These are phyloP conservation scores for Callospermophilus lateralis DNA, from an alignment of 2,113 vertebrate species.

Conservation along the genomic window DNA sequence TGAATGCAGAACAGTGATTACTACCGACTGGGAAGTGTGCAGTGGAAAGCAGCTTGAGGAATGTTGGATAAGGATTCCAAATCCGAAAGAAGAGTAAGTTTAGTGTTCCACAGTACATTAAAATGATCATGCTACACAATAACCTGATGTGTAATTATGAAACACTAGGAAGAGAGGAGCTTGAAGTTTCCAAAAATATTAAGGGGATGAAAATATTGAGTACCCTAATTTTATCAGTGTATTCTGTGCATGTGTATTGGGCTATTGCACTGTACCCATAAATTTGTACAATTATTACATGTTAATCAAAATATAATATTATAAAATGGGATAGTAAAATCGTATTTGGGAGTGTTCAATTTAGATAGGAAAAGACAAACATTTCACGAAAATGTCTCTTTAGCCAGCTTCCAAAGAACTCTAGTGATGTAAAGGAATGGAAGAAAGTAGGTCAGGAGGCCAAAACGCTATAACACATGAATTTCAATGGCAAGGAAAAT, in stretches of 20 bases:
- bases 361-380: not conserved
- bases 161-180: not conserved
- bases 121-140: not conserved
- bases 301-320: not conserved
- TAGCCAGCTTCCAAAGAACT: not conserved
- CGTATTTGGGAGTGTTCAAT: not conserved
- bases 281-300: not conserved
- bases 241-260: no score
- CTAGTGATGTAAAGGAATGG: not conserved
- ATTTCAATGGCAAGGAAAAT: no score
- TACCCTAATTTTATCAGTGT: not conserved
- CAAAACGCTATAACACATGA: not conserved
- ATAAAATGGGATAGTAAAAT: not conserved
- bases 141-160: not conserved
- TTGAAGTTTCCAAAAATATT: not conserved
- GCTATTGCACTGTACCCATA: not conserved
- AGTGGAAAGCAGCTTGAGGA: not conserved
- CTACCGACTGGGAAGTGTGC: not conserved
- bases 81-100: not conserved
- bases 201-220: no score
- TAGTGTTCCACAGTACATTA: not conserved
- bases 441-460: not conserved
- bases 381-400: not conserved
- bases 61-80: no score
- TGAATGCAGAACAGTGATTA: not conserved